Evolutionary conservation across 2,113 vertebrate genomes (phyloP), one percentile per base, ranked within the genome.

Genomic region (Gavialis gangeticus): DNA sequence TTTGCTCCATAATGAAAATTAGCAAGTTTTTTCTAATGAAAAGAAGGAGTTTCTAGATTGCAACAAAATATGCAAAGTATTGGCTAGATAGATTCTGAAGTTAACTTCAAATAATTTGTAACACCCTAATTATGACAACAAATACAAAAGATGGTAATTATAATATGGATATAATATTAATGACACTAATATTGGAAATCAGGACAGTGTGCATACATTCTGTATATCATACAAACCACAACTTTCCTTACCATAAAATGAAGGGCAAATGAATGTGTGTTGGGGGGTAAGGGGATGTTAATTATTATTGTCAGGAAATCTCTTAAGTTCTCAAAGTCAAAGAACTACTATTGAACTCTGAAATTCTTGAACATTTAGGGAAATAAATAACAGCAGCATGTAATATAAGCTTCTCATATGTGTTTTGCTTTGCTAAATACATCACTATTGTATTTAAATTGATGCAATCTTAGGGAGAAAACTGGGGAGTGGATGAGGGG

Each of bases 1-100:
- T 78, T 78, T 34, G 21, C 34, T 63, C 9, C 28, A 21, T 88
- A 92, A 95, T 56, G 0, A 79, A 94, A 67, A 84, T 92, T 5
- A 91, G 3, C 37, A 82, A 79, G 46, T 3, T 90, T 88, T 91
- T 82, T 46, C 46, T 12, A 87, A 16, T 37, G 62, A 58, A 93
- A 92, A 6, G 3, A 3, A 30, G 5, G 79, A 94, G 82, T 84
- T 79, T 94, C 88, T 75, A 25, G 10, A 17, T 63, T 5, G 13
- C 58, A 69, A 37, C 76, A 46, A 71, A 71, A 34, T 16, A 63
- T 0, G 1, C 66, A 69, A 69, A 69, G 19, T 82, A 17, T 6
- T 46, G 66, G 60, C 28, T 69, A 67, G 21, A 34, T 34, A 69
- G 66, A 69, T 21, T 69, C 28, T 69, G 66, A 69, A 30, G 66